Evolutionary conservation across 2,113 vertebrate genomes (phyloP), one percentile per base, ranked within the genome.

Genomic region (Riparia riparia): DNA sequence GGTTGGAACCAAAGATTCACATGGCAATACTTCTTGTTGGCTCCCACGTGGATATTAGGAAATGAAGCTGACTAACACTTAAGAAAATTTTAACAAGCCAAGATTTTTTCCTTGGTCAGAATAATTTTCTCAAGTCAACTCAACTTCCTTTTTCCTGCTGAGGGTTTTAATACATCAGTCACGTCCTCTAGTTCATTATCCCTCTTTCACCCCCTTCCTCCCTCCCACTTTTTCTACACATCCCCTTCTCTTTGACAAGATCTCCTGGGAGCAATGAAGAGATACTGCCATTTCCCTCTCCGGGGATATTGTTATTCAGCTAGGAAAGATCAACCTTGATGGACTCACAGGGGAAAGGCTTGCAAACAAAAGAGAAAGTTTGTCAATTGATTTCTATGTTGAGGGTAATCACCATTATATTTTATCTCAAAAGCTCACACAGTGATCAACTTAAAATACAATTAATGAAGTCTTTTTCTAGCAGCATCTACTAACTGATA

Each of bases 191-290:
- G 44, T 77, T 94, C 91, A 96, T 93, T 96, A 96, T 85, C 66
- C 54, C 77, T 42, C 78, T 66, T 94, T 87, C 70, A 89, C 57
- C 85, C 92, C 93, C 96, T 93, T 93, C 95, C 84, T 96, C 94
- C 95, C 84, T 72, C 82, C 93, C 89, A 94, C 90, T 86, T 93
- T 93, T 96, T 93, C 97, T 93, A 68, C 53, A 94, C 89, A 96
- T 97, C 70, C 84, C 82, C 88, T 70, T 95, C 94, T 97, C 86
- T 94, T 93, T 94, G 81, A 80, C 95, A 96, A 96, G 68, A 92
- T 97, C 97, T 98, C 97, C 65, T 80, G 97, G 96, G 98, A 98
- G 96, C 96, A 97, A 97, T 97, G 96, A 90, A 96, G 81, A 96
- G 93, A 95, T 96, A 96, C 79, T 97, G 96, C 93, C 71, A 91